A percentile compares a stretch with the other conserved stretches of the same genome.
phyloP scores from a whole-genome alignment of 2,113 vertebrate genomes.

The Coturnix japonica region DNA sequence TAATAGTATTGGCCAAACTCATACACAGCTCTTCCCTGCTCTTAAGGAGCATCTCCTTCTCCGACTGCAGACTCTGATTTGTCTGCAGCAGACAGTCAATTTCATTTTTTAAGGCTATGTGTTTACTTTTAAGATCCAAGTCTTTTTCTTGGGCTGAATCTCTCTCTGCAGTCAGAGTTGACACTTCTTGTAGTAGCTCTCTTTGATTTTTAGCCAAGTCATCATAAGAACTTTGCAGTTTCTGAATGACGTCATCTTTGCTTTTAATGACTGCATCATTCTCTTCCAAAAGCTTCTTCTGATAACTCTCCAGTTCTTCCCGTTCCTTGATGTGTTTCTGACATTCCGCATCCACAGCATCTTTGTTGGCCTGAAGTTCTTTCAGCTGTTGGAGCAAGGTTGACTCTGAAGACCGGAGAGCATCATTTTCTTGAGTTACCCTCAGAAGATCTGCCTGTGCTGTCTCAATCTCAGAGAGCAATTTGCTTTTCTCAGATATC shows the following conservation, averaged over 20 bases:
- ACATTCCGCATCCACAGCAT: conserved; percentile 53
- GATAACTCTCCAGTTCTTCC: conserved; percentile 65
- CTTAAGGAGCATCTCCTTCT: conserved; percentile 77
- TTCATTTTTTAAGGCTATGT: conserved; percentile 76
- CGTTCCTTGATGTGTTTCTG: conserved; percentile 73
- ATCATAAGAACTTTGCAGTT: conserved; percentile 80
- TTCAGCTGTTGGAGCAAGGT: conserved; percentile 69
- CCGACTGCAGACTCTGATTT: conserved; percentile 72
- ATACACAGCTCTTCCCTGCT: conserved; percentile 67
- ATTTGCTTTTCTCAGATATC: conserved; percentile 65
- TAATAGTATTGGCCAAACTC: conserved; percentile 60
- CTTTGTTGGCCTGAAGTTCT: conserved; percentile 74
- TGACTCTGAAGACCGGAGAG: conserved; percentile 63
- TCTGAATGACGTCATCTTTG: conserved; percentile 79
- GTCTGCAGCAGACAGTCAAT: conserved; percentile 74
- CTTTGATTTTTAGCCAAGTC: conserved; percentile 77
- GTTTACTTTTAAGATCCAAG: conserved; percentile 73
- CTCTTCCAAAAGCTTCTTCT: conserved; percentile 78
- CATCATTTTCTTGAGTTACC: conserved; percentile 73
- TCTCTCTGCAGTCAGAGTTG: conserved; percentile 79
- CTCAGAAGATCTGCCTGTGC: conserved; percentile 75
- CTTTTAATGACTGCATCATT: conserved; percentile 80
- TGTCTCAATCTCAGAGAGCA: conserved; percentile 73
- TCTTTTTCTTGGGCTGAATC: conserved; percentile 76
- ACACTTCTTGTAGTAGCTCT: conserved; percentile 74